Conservation (phyloP, 1,140 invertebrate species). For the Brachionus asplanchnoidis region DNA sequence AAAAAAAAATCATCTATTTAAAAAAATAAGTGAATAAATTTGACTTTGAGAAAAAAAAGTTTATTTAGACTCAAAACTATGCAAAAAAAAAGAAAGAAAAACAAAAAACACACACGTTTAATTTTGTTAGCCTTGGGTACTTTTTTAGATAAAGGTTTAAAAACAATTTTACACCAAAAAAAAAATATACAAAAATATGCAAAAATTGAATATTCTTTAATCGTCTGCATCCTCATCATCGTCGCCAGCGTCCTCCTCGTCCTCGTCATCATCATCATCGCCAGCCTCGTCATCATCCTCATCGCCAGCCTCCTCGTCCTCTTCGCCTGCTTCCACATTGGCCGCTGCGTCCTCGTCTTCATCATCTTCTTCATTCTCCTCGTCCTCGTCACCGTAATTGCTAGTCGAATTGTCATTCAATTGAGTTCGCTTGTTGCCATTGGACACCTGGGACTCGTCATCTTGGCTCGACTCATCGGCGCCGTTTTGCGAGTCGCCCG, state of each 20-base stretch:
- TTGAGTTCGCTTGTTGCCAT: background rate
- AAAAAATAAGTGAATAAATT: background rate
- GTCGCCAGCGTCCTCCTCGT: background rate
- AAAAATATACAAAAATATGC: conserved; percentile 1
- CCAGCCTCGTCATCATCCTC: conserved; percentile 22
- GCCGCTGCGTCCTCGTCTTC: conserved; percentile 17
- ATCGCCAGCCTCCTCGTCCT: conserved; percentile 26
- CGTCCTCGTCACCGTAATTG: conserved; percentile 35
- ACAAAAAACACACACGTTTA: background rate
- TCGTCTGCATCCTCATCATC: conserved; percentile 19
- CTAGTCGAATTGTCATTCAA: background rate
- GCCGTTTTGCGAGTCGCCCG: background rate
- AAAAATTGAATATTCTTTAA: background rate
- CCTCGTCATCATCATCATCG: conserved; percentile 29
- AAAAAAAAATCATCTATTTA: background rate
- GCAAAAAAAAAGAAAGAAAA: background rate
- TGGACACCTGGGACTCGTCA: background rate
- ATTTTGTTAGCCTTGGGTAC: background rate
- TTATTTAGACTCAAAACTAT: background rate
- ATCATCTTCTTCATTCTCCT: conserved; percentile 39
- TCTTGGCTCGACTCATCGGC: background rate
- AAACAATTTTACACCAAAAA: background rate
- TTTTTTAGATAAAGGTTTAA: background rate
- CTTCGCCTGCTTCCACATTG: background rate
- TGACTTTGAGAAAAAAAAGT: background rate